These are phyloP conservation scores for Stegodyphus dumicola DNA, from an alignment of 1,140 invertebrate genomes.

Conservation along the genomic window DNA sequence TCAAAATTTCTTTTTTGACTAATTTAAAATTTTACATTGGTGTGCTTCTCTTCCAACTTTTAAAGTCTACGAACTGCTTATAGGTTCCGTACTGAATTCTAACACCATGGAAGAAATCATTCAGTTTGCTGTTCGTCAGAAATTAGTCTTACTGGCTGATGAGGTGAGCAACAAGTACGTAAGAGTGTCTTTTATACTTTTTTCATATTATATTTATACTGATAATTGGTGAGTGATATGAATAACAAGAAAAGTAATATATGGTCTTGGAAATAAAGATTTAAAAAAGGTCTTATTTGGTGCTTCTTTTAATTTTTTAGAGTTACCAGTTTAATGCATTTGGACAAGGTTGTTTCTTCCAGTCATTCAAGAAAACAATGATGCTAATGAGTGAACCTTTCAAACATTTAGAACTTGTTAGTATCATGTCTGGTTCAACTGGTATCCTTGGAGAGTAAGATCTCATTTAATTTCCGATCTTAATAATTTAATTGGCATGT, in stretches of 20 bases:
- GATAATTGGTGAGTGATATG: too few relatives aligned
- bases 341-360: slow-evolving; percentile 84
- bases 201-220: too few relatives aligned
- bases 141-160: slow-evolving; percentile 91
- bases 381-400: slow-evolving; percentile 89
- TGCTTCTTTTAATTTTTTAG: slow-evolving; percentile 65
- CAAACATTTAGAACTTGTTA: slow-evolving; percentile 85
- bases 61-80: background rate
- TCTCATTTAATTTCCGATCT: too few relatives aligned
- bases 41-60: too few relatives aligned
- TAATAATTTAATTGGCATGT: too few relatives aligned
- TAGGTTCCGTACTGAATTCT: slow-evolving; percentile 82
- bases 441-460: slow-evolving; percentile 78
- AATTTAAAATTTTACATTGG: too few relatives aligned
- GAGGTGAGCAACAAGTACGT: slow-evolving; percentile 75
- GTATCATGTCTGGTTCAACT: slow-evolving; percentile 96
- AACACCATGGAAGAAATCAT: slow-evolving; percentile 93
- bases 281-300: too few relatives aligned
- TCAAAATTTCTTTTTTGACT: too few relatives aligned
- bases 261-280: too few relatives aligned
- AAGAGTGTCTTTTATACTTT: background rate
- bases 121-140: slow-evolving; percentile 88
- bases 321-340: slow-evolving; percentile 95
- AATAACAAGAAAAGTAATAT: too few relatives aligned
- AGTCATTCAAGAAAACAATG: slow-evolving; percentile 95